A percentile compares a stretch with the other conserved stretches of the same genome.
Conservation (phyloP, 35 echinoderm and acorn worm genomes). For the Apostichopus japonicus region DNA sequence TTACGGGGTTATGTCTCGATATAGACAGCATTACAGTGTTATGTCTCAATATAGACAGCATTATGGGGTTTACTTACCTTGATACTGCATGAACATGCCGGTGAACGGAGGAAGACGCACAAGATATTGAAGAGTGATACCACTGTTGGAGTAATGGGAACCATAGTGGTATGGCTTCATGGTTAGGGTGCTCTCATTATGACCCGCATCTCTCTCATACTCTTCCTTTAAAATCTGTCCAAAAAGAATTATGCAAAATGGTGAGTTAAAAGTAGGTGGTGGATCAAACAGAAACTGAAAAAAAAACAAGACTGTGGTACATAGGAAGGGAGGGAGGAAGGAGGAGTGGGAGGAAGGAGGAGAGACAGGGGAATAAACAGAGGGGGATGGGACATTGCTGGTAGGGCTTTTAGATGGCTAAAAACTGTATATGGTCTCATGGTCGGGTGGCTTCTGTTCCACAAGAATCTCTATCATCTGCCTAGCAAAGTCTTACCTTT, state of each 20-base stretch:
- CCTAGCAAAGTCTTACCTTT: too few relatives aligned
- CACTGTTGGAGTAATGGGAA: conserved; percentile 99
- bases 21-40: too few relatives aligned
- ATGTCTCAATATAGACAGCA: too few relatives aligned
- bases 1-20: too few relatives aligned
- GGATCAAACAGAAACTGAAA: neutral
- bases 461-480: too few relatives aligned
- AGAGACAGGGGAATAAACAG: too few relatives aligned
- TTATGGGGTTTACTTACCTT: conserved; percentile 61
- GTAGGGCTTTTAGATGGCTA: too few relatives aligned
- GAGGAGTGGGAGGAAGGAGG: neutral
- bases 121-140: conserved; percentile 92
- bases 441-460: too few relatives aligned
- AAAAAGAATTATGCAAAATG: neutral
- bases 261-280: neutral
- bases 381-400: too few relatives aligned
- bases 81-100: conserved; percentile 93
- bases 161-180: conserved; percentile 93
- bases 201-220: conserved; percentile 60
- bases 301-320: neutral
- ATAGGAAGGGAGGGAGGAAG: neutral
- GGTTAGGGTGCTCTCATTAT: conserved; percentile 55
- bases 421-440: too few relatives aligned
- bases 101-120: conserved; percentile 96
- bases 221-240: conserved; percentile 84